Base-by-base conservation (phyloP, 2,888 invertebrate genomes). In the Drosophila ochracea region DNA sequence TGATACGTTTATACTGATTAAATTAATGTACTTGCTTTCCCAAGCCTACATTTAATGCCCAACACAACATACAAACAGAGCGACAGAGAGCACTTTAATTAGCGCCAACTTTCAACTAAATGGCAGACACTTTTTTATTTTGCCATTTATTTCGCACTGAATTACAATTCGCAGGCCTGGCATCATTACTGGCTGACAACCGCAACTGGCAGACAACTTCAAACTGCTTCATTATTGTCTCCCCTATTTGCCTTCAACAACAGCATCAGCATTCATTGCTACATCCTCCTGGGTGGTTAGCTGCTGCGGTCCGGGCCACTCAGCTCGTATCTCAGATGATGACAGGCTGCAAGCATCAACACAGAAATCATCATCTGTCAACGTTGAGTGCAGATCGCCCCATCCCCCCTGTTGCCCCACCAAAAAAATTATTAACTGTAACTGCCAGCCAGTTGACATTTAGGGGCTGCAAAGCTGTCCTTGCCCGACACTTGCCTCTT, bases 301-400 rank as follows among this genome's bases (percentile, higher is more conserved):
- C 9, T 30, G 13, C n/a, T 57, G 39, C 25, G 30, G 57, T 39
- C 30, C 30, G 28, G 41, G 6, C n/a, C 16, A 16, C 55, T 39
- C 52, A 33, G 47, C 33, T 55, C 28, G 70, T 55, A 60, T 66
- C 61, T 62, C 58, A 74, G 78, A 65, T 73, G 82, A 67, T 83
- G 82, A 78, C 82, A 82, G 75, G 68, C 67, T 58, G 80, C 83
- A 83, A 67, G 60, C 72, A 72, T 53, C 60, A 66, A 47, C 73
- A 70, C 83, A 68, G 74, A 79, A 77, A 80, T 83, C 78, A 80
- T 80, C 82, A 83, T 80, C 82, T 73, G 73, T 83, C 80, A 82
- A 65, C 72, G 73, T 57, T 74, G 74, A 68, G 65, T 68, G 68
- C 55, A 52, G 30, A n/a, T 54, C 13, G 31, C 10, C 31, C 28